Base-by-base conservation (phyloP, 2,888 invertebrate species). In the Phragmatobia fuliginosa region DNA sequence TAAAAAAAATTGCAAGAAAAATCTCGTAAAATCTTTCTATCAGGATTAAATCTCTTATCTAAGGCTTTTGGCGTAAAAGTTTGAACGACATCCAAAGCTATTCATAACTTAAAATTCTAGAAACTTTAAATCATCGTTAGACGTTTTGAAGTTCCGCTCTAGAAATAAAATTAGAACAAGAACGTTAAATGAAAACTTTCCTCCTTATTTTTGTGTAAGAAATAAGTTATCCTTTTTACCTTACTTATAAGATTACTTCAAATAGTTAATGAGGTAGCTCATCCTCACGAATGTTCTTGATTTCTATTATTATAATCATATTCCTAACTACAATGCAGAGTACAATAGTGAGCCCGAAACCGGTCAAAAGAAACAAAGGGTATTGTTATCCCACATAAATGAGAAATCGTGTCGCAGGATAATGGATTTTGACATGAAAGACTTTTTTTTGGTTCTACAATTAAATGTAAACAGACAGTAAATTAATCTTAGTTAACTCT, bases 291-390 rank as follows among this genome's bases (percentile, higher is more conserved):
- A 36, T 70, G 59, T 74, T 68, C 64, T 67, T 73, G 60, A 67
- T 75, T 75, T 74, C 41, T 67, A 59, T 71, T 68, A 45, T 70
- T 72, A 65, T 68, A 61, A 49, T 68, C 63, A 81, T 68, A 75
- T 72, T 73, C 64, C 70, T 77, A 70, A 75, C 66, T 68, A 75
- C 58, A 58, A 38, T 74, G 70, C 66, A 70, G 68, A 38, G 66
- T 64, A 78, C 67, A 75, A 79, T 85, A 82, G 85, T 84, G 77
- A 75, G 75, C 75, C 82, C 77, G 83, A 86, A 87, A 87, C 81
- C 80, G 83, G 82, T 83, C 80, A 85, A 87, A 89, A 82, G 82
- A 87, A 90, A 89, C 87, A 89, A 90, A 87, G 74, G 73, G 71
- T 71, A 73, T 77, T 80, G 74, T 76, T 78, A 72, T 70, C 81